Conservation (phyloP, 2,888 invertebrate genomes). For the Agrilus biguttatus region DNA sequence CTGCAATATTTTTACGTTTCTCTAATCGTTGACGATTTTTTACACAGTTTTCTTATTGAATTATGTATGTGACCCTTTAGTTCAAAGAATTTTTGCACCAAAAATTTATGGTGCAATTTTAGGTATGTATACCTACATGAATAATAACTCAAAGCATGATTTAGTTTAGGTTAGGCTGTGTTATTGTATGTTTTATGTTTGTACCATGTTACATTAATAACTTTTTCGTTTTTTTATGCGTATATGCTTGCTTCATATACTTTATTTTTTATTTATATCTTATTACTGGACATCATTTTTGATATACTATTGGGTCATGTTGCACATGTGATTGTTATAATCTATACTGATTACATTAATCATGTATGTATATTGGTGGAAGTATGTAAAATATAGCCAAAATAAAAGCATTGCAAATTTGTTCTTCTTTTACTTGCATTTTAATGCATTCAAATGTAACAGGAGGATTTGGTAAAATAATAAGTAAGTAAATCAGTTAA, state of each 20-base stretch:
- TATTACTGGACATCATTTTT: slow-evolving; percentile 26
- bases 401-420: slow-evolving; percentile 10
- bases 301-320: slow-evolving; percentile 28
- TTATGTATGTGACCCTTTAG: too few species aligned
- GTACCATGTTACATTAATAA: slow-evolving; percentile 4
- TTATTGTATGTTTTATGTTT: slow-evolving; percentile 9
- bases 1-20: too few species aligned
- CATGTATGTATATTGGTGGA: slow-evolving; percentile 37
- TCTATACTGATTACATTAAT: slow-evolving; percentile 40
- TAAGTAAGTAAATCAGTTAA: too few species aligned
- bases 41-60: too few species aligned
- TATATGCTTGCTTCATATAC: slow-evolving; percentile 14
- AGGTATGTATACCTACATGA: slow-evolving; percentile 6
- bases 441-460: too few species aligned
- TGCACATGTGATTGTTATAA: slow-evolving; percentile 36
- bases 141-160: slow-evolving; percentile 1
- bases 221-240: slow-evolving; percentile 4
- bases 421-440: too few species aligned
- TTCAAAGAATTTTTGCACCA: too few species aligned
- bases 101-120: slow-evolving; percentile 2
- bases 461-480: too few species aligned
- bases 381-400: slow-evolving; percentile 31
- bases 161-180: slow-evolving; percentile 4
- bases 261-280: slow-evolving; percentile 18
- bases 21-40: too few species aligned